Conservation (phyloP, 1,140 invertebrate genomes). For the Wasmannia auropunctata region DNA sequence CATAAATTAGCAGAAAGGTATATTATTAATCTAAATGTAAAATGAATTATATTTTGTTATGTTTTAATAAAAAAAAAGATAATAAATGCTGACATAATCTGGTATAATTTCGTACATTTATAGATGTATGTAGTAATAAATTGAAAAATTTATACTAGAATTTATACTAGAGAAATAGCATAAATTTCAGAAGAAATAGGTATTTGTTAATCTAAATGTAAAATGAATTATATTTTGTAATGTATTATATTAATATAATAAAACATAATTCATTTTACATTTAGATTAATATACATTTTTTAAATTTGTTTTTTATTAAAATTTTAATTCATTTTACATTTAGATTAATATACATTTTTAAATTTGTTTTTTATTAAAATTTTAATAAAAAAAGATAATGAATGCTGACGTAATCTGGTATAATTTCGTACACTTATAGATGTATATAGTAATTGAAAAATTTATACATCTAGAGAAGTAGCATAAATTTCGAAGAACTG, state of each 20-base stretch:
- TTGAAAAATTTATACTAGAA: too few relatives aligned
- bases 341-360: too few relatives aligned
- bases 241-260: too few relatives aligned
- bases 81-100: neutral
- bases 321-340: too few relatives aligned
- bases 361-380: too few relatives aligned
- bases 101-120: neutral
- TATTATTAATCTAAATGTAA: neutral
- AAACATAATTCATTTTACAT: too few relatives aligned
- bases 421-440: neutral
- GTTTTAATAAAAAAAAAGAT: neutral
- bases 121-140: neutral
- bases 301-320: too few relatives aligned
- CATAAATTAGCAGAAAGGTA: too few relatives aligned
- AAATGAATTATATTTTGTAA: neutral
- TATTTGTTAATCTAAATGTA: neutral
- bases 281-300: too few relatives aligned
- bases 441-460: neutral
- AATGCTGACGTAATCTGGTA: neutral
- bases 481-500: neutral
- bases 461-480: neutral
- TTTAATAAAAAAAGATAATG: neutral
- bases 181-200: neutral
- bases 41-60: constrained; percentile 1
- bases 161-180: neutral